Evolutionary conservation across 2,113 vertebrate species (phyloP).

Genomic region (Marcusenius ussheri): DNA sequence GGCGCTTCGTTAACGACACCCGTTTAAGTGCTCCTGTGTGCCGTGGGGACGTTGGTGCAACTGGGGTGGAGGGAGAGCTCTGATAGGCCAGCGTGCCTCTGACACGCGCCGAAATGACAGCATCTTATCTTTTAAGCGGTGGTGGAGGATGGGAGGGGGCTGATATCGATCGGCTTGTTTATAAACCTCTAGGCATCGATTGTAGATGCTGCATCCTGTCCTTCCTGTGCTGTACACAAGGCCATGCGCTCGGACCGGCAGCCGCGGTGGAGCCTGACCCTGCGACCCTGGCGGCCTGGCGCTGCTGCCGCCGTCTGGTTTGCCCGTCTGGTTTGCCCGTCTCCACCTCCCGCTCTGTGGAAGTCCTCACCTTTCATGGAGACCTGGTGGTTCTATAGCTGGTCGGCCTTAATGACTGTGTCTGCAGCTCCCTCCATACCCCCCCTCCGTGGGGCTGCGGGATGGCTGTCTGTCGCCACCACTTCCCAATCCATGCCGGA

Average conservation of each 20-base stretch:
- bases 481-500: not conserved
- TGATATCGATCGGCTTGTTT: not conserved
- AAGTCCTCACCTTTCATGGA: not conserved
- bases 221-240: not conserved
- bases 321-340: not conserved
- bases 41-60: not conserved
- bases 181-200: not conserved
- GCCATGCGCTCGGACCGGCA: not conserved
- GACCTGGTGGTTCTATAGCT: not conserved
- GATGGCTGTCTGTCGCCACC: too few species aligned
- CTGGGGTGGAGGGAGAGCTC: not conserved
- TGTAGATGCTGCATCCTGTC: not conserved
- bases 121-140: not conserved
- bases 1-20: not conserved
- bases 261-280: not conserved
- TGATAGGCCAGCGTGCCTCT: not conserved
- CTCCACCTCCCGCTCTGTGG: not conserved
- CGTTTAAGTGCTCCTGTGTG: not conserved
- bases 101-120: not conserved
- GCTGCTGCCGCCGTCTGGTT: not conserved
- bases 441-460: too few species aligned
- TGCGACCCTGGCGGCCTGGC: not conserved
- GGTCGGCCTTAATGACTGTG: not conserved
- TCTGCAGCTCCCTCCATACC: not conserved
- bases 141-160: not conserved